Evolutionary conservation across 2,113 vertebrate species (phyloP), one percentile per base, ranked within the genome.

Genomic region (Hiodon tergisus): DNA sequence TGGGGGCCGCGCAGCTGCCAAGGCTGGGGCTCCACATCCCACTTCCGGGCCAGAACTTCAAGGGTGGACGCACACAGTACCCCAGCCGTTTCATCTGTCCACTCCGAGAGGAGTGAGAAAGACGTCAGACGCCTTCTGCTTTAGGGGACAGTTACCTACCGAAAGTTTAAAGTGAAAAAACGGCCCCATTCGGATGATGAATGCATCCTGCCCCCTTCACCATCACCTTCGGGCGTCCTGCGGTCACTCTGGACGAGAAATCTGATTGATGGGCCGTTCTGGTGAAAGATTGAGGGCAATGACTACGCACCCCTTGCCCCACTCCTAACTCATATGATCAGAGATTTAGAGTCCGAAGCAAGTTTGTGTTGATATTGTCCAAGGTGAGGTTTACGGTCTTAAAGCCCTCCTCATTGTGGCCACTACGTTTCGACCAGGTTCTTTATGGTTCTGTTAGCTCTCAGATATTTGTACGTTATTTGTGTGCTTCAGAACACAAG

Each of bases 351-450:
- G 69, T 17, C 13, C 17, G 14, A 54, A 54, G 53, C 46, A 71
- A 31, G 31, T 31, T 71, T 71, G 69, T 71, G 55, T 5, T 10
- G 16, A 71, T 57, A 71, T 48, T 71, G 50, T 71, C 70, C 70
- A 71, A 57, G 70, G 58, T 46, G 8, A 31, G 70, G 57, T 46
- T 31, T 48, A 46, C 17, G 59, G 48, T 48, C 9, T 59, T 17
- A 55, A 70, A 70, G 16, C 7, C 16, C n/a, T 53, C 11, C 50
- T 60, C 8, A 31, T 71, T 10, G 6, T 59, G n/a, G 17, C 70
- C 50, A 31, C 57, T 48, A 3, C 55, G 52, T 69, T 52, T 52
- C 55, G 68, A 50, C n/a, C 67, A 5, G 9, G 14, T 52, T 52
- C 53, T 69, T 48, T 69, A 17, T 55, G n/a, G 5, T 71, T 59